These are phyloP conservation scores for Neomonachus schauinslandi DNA, from an alignment of 2,113 vertebrate genomes.

Conservation along the genomic window DNA sequence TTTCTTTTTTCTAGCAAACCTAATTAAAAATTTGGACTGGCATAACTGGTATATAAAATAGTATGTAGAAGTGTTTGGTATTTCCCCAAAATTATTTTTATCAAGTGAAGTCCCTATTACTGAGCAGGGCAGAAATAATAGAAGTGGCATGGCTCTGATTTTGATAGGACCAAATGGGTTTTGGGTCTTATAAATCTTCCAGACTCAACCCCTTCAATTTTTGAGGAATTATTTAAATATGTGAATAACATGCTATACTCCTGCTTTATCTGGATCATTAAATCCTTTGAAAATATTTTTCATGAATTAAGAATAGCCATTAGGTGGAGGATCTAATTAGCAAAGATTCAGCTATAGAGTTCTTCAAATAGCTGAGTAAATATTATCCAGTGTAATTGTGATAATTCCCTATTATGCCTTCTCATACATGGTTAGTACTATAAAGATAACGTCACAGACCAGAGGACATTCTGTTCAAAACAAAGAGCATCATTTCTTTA, in stretches of 20 bases:
- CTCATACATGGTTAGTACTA: background rate
- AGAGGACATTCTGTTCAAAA: background rate
- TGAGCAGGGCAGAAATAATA: background rate
- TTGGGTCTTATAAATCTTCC: background rate
- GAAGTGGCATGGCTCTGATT: background rate
- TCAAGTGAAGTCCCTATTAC: background rate
- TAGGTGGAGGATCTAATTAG: conserved; percentile 79
- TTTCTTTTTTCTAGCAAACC: background rate
- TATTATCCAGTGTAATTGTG: conserved; percentile 61
- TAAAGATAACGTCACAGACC: background rate
- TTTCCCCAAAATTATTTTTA: background rate
- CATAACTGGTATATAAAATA: background rate
- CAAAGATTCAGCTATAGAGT: conserved; percentile 70
- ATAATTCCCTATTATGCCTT: conserved; percentile 23
- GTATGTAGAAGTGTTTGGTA: background rate
- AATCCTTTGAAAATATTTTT: conserved; percentile 77
- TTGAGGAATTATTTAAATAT: conserved; percentile 32
- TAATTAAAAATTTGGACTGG: background rate
- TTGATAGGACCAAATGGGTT: background rate
- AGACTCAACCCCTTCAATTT: background rate
- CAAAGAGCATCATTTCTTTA: background rate
- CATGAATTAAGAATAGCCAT: conserved; percentile 70
- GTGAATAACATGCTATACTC: background rate
- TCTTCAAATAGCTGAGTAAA: conserved; percentile 81
- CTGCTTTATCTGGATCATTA: conserved; percentile 64